A percentile compares a stretch with the other conserved stretches of the same genome.
These are phyloP conservation scores for Pocota personata DNA, from an alignment of 2,888 invertebrate genomes.

Conservation along the genomic window DNA sequence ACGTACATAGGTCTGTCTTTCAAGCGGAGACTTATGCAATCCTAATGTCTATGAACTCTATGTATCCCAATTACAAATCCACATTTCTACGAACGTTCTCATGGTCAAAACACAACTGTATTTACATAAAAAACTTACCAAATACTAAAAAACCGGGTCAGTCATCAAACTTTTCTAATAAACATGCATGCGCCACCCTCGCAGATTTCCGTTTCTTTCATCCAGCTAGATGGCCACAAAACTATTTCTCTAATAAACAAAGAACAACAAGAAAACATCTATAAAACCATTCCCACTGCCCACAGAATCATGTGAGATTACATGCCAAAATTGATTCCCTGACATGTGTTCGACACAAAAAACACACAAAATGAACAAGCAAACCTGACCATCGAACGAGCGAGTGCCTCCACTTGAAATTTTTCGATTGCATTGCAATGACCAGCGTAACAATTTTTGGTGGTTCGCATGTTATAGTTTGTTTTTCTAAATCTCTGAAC, in stretches of 20 bases:
- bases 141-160: background rate
- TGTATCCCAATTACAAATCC: too few relatives aligned
- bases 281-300: background rate
- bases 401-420: background rate
- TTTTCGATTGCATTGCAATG: background rate
- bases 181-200: background rate
- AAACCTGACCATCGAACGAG: background rate
- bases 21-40: too few relatives aligned
- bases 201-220: background rate
- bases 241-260: background rate
- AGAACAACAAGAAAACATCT: background rate
- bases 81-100: too few relatives aligned
- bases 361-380: conserved; percentile 1
- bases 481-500: background rate
- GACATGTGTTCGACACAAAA: conserved; percentile 5
- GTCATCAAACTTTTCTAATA: background rate
- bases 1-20: too few relatives aligned
- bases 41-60: too few relatives aligned
- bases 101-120: too few relatives aligned
- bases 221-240: background rate
- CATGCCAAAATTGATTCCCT: conserved; percentile 12
- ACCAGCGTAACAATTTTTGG: background rate
- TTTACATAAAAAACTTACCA: too few relatives aligned
- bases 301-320: background rate
- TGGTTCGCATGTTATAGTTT: background rate